Base-by-base conservation (phyloP, 1,140 invertebrate species). In the Camponotus vicinus region DNA sequence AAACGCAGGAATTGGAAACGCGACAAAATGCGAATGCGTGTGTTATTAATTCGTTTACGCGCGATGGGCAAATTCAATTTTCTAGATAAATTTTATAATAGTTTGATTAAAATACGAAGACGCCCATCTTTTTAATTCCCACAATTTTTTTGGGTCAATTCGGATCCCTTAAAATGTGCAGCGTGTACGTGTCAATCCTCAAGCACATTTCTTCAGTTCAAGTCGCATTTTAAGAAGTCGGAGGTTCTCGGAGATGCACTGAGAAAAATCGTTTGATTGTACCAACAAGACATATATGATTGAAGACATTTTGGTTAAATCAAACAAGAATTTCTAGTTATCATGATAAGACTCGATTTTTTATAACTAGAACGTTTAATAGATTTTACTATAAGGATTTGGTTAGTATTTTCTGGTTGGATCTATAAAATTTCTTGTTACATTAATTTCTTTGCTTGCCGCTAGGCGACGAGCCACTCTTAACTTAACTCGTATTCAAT, bases 171-270 rank as follows among this genome's bases (percentile, higher is more conserved):
- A 11, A 75, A 37, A 42, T 18, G 13, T 11, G 15, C 40, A 4
- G 18, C 8, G 11, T 66, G 37, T 59, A 37, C 2, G 18, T 21
- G 27, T 45, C 79, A 57, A 42, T 2, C 32, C 13, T 15, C 6
- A 18, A 27, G 37, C 34, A 21, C 34, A 15, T 37, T 45, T 73
- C 27, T 73, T 37, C 63, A 69, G 40, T 64, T 71, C 42, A 40
- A 15, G 40, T 27, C 32, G 18, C 40, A 55, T 1, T 34, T 59
- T 32, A 55, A 49, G 57, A 2, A 76, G 73, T 61, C 75, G 32
- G 79, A 85, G 82, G 70, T 89, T 89, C 86, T 42, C 57, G 71
- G 63, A 71, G 27, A 77, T 45, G 21, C 21, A 21, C 21, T 21
- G 21, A 21, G 21, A 21, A 21, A 21, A 21, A 21, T 21, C 21